Evolutionary conservation across 1,140 invertebrate genomes (phyloP).

Genomic region (Sinonovacula constricta): DNA sequence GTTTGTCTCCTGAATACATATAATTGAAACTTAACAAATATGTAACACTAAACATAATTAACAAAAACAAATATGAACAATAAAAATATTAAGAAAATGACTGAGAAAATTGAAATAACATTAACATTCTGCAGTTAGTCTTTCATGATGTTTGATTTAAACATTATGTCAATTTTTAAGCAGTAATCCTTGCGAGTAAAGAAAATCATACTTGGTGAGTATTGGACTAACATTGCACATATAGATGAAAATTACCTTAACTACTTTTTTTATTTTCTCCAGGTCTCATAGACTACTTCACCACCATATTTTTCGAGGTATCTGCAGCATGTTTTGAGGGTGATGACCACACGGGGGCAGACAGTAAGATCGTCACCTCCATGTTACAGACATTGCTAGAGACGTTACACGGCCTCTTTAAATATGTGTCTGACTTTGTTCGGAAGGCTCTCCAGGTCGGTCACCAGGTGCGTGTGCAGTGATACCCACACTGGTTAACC

Average conservation of each 20-base stretch:
- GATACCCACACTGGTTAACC: not conserved
- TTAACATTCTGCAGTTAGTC: too few species aligned
- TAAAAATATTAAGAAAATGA: too few species aligned
- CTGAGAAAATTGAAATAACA: too few species aligned
- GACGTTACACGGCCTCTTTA: slow-evolving; percentile 71
- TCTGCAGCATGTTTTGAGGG: slow-evolving; percentile 67
- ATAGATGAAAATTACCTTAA: not conserved
- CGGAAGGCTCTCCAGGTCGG: slow-evolving; percentile 76
- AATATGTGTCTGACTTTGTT: slow-evolving; percentile 77
- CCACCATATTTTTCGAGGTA: slow-evolving; percentile 70
- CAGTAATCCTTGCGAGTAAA: too few species aligned
- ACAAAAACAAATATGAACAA: too few species aligned
- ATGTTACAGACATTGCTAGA: slow-evolving; percentile 73
- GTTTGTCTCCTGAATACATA: too few species aligned
- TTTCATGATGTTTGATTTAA: too few species aligned
- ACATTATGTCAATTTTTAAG: too few species aligned
- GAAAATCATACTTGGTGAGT: too few species aligned
- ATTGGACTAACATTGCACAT: too few species aligned
- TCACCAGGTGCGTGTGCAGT: slow-evolving; percentile 43
- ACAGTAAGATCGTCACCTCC: slow-evolving; percentile 63
- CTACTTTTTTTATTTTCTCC: slow-evolving; percentile 29
- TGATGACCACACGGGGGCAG: slow-evolving; percentile 62
- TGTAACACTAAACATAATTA: too few species aligned
- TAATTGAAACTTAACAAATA: too few species aligned
- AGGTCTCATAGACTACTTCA: slow-evolving; percentile 75